Base-by-base conservation (phyloP, 2,113 vertebrate species). In the Vicugna pacos region DNA sequence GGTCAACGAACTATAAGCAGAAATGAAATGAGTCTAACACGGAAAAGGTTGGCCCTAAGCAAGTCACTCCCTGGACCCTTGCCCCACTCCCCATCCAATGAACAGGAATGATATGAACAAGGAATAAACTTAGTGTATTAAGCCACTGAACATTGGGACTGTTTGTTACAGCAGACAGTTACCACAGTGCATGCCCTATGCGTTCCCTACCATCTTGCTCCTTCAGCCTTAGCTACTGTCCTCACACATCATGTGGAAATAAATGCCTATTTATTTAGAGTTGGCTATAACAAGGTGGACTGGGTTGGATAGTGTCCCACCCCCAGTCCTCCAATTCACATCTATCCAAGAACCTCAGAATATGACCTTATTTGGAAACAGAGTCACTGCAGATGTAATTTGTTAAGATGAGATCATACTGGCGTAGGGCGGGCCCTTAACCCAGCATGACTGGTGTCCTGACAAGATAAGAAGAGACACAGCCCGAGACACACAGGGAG, bases 341-440 rank as follows among this genome's bases (percentile, higher is more conserved):
- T 35, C n/a, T n/a, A 64, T 56, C 35, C 54, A 11, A 64, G 54
- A 86, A 79, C 19, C 56, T 73, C 64, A 65, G 38, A 38, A 6
- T 79, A 12, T 30, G 48, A 82, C 83, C 46, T 70, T 54, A 52
- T 54, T 94, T 83, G 75, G 52, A 88, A 70, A 75, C 28, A 52
- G 26, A 52, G 54, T 77, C 13, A 8, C 22, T 79, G 35, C 35
- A 79, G 24, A 65, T 58, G 4, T 64, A 48, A 83, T 46, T 46
- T 76, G 30, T 92, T 52, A 52, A 35, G 22, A 28, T 75, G 58
- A 64, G 56, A 26, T 87, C 75, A n/a, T 56, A 52, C 2, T 48
- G 50, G 26, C 46, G 6, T 26, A 62, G 13, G 50, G 30, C 42
- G 69, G 16, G 30, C 13, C 48, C 50, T 76, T 83, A 60, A 82